phyloP scores from a whole-genome alignment of 1,140 invertebrate genomes.

The Diorhabda elongata region DNA sequence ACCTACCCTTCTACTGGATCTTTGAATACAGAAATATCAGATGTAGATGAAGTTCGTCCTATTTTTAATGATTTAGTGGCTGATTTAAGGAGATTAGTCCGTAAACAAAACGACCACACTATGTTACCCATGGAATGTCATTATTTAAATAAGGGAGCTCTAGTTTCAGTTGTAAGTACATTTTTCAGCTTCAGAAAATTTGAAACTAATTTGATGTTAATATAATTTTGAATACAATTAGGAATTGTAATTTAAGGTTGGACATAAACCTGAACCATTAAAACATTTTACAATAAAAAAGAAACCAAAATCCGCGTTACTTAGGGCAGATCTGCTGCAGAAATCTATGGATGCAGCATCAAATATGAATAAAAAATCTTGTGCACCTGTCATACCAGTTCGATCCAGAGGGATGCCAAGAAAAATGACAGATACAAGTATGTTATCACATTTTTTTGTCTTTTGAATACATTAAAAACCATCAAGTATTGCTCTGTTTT shows the following conservation, averaged over 20 bases:
- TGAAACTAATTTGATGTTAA: too few species aligned
- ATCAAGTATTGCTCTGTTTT: too few species aligned
- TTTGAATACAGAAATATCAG: constrained; percentile 79
- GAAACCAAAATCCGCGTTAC: constrained; percentile 90
- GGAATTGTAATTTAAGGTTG: constrained; percentile 47
- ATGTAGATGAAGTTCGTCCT: constrained; percentile 80
- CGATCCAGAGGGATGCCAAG: constrained; percentile 90
- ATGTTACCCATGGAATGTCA: constrained; percentile 94
- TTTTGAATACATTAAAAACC: constrained; percentile 1
- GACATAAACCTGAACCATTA: constrained; percentile 59
- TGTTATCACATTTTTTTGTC: constrained; percentile 37
- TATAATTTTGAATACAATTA: too few species aligned
- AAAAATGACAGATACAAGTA: constrained; percentile 94
- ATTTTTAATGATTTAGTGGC: constrained; percentile 88
- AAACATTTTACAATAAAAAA: constrained; percentile 94
- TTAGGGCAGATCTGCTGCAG: constrained; percentile 84
- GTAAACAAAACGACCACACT: constrained; percentile 78
- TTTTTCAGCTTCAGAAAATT: background rate
- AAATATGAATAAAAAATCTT: constrained; percentile 79
- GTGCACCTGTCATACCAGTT: constrained; percentile 84
- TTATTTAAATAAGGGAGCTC: constrained; percentile 91
- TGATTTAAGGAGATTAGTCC: constrained; percentile 80
- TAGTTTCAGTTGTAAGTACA: constrained; percentile 74
- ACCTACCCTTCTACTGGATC: constrained; percentile 84
- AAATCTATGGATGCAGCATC: constrained; percentile 86